phyloP scores from a whole-genome alignment of 53 echinoderm and acorn worm genomes.

The Temnopleurus reevesii region DNA sequence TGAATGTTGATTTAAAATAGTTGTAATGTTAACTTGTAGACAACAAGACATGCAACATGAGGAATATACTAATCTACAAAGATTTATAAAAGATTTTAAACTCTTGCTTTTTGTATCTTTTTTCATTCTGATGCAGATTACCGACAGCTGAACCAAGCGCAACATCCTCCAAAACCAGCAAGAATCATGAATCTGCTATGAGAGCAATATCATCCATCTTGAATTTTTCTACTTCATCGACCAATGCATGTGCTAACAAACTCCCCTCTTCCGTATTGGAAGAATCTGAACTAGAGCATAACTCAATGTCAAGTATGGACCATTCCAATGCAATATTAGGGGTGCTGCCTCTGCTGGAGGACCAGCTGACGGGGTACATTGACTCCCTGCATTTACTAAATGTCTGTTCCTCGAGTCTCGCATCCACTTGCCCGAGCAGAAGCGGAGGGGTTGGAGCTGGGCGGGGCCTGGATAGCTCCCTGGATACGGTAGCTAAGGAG shows the following conservation, averaged over 20 bases:
- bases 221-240: not conserved
- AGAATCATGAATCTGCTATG: slow-evolving; percentile 35
- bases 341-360: slow-evolving; percentile 76
- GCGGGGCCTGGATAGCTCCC: slow-evolving; percentile 15
- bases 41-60: too few relatives aligned
- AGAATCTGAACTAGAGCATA: not conserved
- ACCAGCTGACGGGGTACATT: slow-evolving; percentile 64
- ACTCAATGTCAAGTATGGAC: not conserved
- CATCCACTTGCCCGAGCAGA: slow-evolving; percentile 47
- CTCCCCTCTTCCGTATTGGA: slow-evolving; percentile 2
- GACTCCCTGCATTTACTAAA: slow-evolving; percentile 45
- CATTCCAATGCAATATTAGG: slow-evolving; percentile 60
- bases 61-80: too few relatives aligned
- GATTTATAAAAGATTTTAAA: too few relatives aligned
- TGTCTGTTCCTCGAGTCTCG: not conserved
- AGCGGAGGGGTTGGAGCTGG: slow-evolving; percentile 4
- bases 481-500: slow-evolving; percentile 9
- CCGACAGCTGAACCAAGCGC: not conserved
- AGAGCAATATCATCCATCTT: slow-evolving; percentile 42
- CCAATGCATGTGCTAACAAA: not conserved
- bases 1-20: too few relatives aligned
- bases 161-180: not conserved
- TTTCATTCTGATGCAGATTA: not conserved
- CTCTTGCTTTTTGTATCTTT: not conserved
- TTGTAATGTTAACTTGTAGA: too few relatives aligned